Evolutionary conservation across 37 sponge, comb jelly and placozoan genomes (phyloP).

Genomic region (Axinella damicornis): DNA sequence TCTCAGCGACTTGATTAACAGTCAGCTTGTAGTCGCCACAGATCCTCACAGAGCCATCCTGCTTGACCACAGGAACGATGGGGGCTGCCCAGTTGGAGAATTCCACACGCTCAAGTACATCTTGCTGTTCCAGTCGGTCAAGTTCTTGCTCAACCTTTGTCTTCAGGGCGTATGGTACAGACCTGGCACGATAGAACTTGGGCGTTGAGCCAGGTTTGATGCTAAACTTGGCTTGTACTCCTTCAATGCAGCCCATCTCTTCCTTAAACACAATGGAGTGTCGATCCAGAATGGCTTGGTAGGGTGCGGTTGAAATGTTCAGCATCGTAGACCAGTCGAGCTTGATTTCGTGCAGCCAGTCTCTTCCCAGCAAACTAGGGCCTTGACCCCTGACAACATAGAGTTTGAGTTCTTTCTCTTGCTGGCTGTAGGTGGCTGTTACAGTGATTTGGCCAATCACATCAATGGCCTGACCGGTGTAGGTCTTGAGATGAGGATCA

Average conservation of each 20-base stretch:
- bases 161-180: constrained; percentile 51
- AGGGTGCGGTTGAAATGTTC: too few species aligned
- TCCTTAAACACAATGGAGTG: constrained; percentile 52
- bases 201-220: constrained; percentile 14
- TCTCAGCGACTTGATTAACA: constrained; percentile 37
- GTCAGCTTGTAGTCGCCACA: constrained; percentile 62
- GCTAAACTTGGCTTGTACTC: not conserved
- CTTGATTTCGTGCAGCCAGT: too few species aligned
- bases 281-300: constrained; percentile 1
- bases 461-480: constrained; percentile 9
- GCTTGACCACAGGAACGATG: constrained; percentile 66
- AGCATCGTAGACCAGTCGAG: too few species aligned
- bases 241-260: constrained; percentile 48
- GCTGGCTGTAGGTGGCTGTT: too few species aligned
- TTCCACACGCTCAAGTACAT: constrained; percentile 47
- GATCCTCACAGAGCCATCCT: constrained; percentile 20
- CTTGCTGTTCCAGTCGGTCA: constrained; percentile 13
- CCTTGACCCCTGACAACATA: too few species aligned
- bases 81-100: constrained; percentile 73
- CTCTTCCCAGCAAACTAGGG: too few species aligned
- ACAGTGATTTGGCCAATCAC: not conserved
- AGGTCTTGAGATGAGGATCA: not conserved
- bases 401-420: too few species aligned
- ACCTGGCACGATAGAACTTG: constrained; percentile 12
- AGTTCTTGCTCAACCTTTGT: constrained; percentile 44